phyloP scores from a whole-genome alignment of 2,888 invertebrate genomes.

The Sceliomorpha sp. region DNA sequence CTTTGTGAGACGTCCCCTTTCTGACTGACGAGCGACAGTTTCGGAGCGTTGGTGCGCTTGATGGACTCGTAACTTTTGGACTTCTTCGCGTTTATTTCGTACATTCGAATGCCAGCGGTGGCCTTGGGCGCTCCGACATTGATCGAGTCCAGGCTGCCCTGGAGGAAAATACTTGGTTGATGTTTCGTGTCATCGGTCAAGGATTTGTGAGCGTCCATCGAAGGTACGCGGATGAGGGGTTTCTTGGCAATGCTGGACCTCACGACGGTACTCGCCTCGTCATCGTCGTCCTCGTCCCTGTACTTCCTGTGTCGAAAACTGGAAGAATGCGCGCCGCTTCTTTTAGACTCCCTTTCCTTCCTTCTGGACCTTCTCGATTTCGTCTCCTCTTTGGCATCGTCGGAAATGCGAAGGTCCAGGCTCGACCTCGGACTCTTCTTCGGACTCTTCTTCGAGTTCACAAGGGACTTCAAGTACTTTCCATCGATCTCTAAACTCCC shows the following conservation, averaged over 20 bases:
- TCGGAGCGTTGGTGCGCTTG: constrained; percentile 62
- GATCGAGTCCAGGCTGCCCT: constrained; percentile 69
- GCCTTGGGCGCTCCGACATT: constrained; percentile 58
- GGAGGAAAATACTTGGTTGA: constrained; percentile 56
- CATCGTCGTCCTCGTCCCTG: constrained; percentile 30
- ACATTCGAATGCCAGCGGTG: constrained; percentile 24
- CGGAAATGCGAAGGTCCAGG: too few species aligned
- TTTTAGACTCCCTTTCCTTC: constrained; percentile 18
- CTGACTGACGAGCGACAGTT: constrained; percentile 53
- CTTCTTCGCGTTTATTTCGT: constrained; percentile 70
- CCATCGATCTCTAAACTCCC: constrained; percentile 71
- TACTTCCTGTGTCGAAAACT: constrained; percentile 30
- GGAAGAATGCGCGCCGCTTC: constrained; percentile 22
- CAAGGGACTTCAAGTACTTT: constrained; percentile 74
- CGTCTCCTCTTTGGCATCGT: too few species aligned
- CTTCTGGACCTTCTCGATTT: constrained; percentile 20
- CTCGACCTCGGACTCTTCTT: constrained; percentile 56
- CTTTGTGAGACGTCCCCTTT: constrained; percentile 62
- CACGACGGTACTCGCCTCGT: constrained; percentile 43
- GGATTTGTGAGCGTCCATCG: constrained; percentile 18
- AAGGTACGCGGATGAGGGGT: constrained; percentile 37
- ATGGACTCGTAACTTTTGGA: constrained; percentile 77
- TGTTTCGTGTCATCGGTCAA: constrained; percentile 19
- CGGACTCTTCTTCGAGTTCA: constrained; percentile 72
- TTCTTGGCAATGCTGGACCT: constrained; percentile 56